These are phyloP conservation scores for Hemichromis elongatus DNA, from an alignment of 2,113 vertebrate species.

Conservation along the genomic window DNA sequence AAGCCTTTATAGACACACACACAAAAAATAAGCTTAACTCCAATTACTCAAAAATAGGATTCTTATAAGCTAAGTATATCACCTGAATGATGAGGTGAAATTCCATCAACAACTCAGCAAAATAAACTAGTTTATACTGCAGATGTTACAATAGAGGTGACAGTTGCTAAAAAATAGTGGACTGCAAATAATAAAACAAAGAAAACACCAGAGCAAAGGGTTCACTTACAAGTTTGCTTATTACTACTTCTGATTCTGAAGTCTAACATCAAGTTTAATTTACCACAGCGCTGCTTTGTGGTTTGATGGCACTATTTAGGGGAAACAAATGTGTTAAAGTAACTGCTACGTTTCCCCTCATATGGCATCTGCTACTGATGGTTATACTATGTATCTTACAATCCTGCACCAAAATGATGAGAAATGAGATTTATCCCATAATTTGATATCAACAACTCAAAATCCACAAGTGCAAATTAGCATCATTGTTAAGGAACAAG, in stretches of 20 bases:
- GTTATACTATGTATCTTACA: not conserved
- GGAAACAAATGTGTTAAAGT: not conserved
- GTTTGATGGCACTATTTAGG: not conserved
- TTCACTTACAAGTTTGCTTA: not conserved
- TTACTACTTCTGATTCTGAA: not conserved
- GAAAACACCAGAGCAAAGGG: no score
- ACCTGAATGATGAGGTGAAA: not conserved
- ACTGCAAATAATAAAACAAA: not conserved
- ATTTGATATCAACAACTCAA: not conserved
- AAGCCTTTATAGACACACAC: not conserved
- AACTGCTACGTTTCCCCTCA: not conserved
- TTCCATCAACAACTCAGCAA: not conserved
- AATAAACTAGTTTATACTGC: not conserved
- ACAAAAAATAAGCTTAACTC: not conserved
- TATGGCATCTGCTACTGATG: not conserved
- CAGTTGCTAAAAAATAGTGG: not conserved
- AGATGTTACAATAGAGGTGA: not conserved
- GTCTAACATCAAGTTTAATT: not conserved
- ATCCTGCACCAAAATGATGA: not conserved
- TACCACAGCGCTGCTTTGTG: not conserved
- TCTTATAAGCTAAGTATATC: not conserved
- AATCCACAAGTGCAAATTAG: not conserved
- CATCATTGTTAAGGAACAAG: not conserved
- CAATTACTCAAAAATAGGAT: conserved; percentile 18
- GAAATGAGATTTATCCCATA: not conserved